Conservation (phyloP, 2,888 invertebrate genomes). For the Phengaris alcon region DNA sequence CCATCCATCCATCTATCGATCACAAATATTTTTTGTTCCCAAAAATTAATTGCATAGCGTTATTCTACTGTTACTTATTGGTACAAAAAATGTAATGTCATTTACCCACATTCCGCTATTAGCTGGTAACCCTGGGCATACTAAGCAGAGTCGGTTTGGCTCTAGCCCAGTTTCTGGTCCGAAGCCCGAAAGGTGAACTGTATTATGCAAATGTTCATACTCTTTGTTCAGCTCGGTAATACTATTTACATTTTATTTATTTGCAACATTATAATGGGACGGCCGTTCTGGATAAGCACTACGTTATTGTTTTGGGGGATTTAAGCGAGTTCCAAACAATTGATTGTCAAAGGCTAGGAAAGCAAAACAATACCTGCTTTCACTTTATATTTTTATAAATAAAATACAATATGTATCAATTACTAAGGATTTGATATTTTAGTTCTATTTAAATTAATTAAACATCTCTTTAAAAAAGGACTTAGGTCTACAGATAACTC, state of each 20-base stretch:
- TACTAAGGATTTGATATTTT: too few species aligned
- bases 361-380: neutral
- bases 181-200: slow-evolving; percentile 72
- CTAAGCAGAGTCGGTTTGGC: slow-evolving; percentile 71
- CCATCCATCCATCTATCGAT: too few species aligned
- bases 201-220: slow-evolving; percentile 74
- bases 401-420: neutral
- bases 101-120: slow-evolving; percentile 35
- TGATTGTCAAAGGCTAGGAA: neutral
- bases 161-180: slow-evolving; percentile 60
- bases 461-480: too few species aligned
- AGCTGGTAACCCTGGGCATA: slow-evolving; percentile 30
- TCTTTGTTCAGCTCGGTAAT: slow-evolving; percentile 70
- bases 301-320: slow-evolving; percentile 52
- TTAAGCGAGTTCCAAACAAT: slow-evolving; percentile 45
- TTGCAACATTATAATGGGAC: slow-evolving; percentile 58
- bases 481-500: too few species aligned
- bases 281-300: slow-evolving; percentile 48
- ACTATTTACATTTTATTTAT: slow-evolving; percentile 74
- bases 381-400: neutral
- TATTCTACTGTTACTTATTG: neutral
- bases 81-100: neutral
- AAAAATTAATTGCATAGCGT: neutral
- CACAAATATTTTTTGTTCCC: neutral
- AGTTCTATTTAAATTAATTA: too few species aligned